Evolutionary conservation across 2,888 invertebrate genomes (phyloP), one percentile per base, ranked within the genome.

Genomic region (Rapana venosa): DNA sequence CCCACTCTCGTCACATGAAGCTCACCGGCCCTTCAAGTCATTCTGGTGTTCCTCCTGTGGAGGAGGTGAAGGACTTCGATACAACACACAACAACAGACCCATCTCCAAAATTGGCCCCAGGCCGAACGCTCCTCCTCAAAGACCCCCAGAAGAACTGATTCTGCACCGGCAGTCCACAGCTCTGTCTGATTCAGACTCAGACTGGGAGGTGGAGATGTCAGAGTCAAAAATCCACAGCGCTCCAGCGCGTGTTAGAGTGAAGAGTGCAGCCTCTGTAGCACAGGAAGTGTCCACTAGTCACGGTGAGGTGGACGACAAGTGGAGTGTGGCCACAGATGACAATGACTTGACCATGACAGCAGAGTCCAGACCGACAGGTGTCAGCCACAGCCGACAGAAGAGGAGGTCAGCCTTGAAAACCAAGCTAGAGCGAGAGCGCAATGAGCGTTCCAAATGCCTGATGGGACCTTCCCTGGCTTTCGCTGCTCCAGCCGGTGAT

Each of bases 171-270:
- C 87, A 89, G 87, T 87, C 91, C 47, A 92, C 91, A 47, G 89
- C 88, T 13, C 89, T 92, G 26, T 92, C 92, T 58, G 92, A 91
- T 36, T 92, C 92, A n/a, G 92, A 92, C 36, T 92, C 92, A 11
- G 92, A 92, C 89, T 92, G 92, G 92, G 91, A 89, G 66, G 87
- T 81, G 26, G 70, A 66, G 1, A n/a, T 30, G 66, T 36, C 88
- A 13, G n/a, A 90, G 22, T 32, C 79, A n/a, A 86, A 88, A 13
- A 88, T 70, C 22, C 91, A 89, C 83, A 91, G 91, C 56, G 90
- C 90, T 22, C 90, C 90, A 36, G 89, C 88, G 35, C 58, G 81
- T 0, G 61, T 58, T 32, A 61, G 91, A 66, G 87, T 90, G 30
- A 90, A 87, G 87, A 90, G 88, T 77, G 90, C 90, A 26, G 30